Evolutionary conservation across 2,113 vertebrate species (phyloP).

Genomic region (Oreochromis niloticus): DNA sequence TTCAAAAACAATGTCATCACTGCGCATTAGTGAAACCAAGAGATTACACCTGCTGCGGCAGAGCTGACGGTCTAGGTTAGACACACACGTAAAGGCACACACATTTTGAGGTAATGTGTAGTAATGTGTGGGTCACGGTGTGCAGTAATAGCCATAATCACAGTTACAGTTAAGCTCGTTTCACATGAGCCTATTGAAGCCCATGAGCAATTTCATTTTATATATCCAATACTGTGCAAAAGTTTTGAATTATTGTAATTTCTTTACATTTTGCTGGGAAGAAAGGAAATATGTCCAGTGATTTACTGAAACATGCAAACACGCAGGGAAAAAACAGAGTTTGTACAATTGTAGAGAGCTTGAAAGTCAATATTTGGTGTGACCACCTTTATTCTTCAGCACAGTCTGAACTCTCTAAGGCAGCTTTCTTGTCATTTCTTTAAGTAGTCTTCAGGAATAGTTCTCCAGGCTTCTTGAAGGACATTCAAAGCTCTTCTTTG

Average conservation of each 20-base stretch:
- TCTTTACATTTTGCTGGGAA: background rate
- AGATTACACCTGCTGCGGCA: constrained; percentile 26
- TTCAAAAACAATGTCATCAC: constrained; percentile 62
- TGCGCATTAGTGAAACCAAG: constrained; percentile 45
- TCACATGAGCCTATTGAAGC: background rate
- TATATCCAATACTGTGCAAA: background rate
- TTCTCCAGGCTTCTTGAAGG: background rate
- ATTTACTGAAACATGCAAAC: background rate
- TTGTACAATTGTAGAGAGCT: background rate
- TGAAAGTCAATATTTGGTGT: background rate
- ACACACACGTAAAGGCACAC: background rate
- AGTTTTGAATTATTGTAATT: background rate
- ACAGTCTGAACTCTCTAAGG: background rate
- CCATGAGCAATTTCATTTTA: background rate
- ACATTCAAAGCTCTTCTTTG: background rate
- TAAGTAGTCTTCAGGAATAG: background rate
- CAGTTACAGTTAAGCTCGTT: constrained; percentile 30
- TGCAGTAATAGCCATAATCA: constrained; percentile 56
- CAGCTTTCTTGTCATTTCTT: background rate
- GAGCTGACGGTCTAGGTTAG: background rate
- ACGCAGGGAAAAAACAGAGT: background rate
- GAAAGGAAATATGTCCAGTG: background rate
- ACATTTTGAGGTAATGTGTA: constrained; percentile 24
- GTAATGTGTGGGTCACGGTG: constrained; percentile 46
- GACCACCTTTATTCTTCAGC: background rate